phyloP scores from a whole-genome alignment of 2,888 invertebrate species.

The Myopa tessellatipennis region DNA sequence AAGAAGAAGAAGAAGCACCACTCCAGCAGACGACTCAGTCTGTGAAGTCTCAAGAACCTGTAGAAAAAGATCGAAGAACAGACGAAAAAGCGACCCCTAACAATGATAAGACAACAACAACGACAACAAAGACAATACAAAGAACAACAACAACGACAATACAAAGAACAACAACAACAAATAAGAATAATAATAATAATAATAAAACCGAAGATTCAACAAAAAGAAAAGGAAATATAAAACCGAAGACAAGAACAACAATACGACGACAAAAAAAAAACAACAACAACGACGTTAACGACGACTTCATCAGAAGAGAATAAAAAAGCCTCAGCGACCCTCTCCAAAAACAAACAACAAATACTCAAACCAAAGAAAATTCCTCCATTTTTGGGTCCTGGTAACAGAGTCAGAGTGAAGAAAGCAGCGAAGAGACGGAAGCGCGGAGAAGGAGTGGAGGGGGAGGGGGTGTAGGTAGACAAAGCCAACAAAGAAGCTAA shows the following conservation, averaged over 20 bases:
- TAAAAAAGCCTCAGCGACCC: neutral
- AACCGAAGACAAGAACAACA: neutral
- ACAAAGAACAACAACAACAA: neutral
- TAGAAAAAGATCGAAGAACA: neutral
- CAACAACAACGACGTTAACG: slow-evolving; percentile 5
- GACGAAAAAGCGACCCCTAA: neutral
- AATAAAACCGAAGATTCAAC: neutral
- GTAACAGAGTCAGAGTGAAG: too few species aligned
- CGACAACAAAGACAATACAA: neutral
- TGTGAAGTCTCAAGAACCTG: slow-evolving; percentile 17
- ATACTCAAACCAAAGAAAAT: neutral
- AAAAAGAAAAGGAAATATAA: too few species aligned
- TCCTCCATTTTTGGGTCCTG: too few species aligned
- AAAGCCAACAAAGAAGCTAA: neutral
- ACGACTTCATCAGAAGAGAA: too few species aligned
- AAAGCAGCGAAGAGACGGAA: neutral
- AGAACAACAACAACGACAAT: neutral
- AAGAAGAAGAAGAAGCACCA: neutral
- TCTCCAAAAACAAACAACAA: neutral
- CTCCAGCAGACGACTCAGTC: neutral
- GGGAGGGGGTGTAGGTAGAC: neutral
- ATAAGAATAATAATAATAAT: neutral
- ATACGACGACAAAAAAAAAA: slow-evolving; percentile 13
- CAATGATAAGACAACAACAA: neutral
- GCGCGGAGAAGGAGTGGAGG: neutral